A percentile compares a stretch with the other conserved stretches of the same genome.
phyloP scores from a whole-genome alignment of 2,888 invertebrate genomes.

The Ceriagrion tenellum region DNA sequence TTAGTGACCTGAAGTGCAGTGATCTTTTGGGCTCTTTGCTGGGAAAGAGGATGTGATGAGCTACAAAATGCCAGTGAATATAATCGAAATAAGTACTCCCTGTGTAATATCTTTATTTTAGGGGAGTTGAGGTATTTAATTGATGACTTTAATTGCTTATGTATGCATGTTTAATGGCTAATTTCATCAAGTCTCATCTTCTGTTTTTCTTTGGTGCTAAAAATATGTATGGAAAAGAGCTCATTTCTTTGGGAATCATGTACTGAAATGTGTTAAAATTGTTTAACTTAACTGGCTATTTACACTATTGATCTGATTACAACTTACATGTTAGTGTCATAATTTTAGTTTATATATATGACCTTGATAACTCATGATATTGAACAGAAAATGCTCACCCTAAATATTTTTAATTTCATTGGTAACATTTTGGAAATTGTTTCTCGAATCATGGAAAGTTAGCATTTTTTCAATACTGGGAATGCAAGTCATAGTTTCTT shows the following conservation, averaged over 20 bases:
- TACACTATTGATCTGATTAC: not conserved
- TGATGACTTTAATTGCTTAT: not conserved
- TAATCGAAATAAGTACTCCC: not conserved
- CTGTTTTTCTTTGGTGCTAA: not conserved
- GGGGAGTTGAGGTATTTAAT: not conserved
- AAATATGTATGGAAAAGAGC: not conserved
- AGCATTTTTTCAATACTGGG: not conserved
- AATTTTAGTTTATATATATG: not conserved
- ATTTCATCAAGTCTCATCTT: not conserved
- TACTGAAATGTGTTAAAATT: not conserved
- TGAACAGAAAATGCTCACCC: slow-evolving; percentile 42
- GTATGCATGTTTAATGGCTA: not conserved
- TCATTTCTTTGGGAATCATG: not conserved
- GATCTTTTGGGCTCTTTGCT: not conserved
- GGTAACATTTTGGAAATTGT: not conserved
- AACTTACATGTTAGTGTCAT: not conserved
- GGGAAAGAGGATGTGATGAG: not conserved
- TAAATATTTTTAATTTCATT: not conserved
- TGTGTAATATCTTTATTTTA: not conserved
- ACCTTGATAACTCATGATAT: not conserved
- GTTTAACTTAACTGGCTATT: not conserved
- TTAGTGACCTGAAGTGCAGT: not conserved
- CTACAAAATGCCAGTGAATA: not conserved
- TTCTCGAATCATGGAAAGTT: not conserved
- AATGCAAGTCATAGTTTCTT: not conserved